Percentiles rank a stretch among this genome's conserved stretches.
Conservation (phyloP, 2,888 invertebrate genomes). For the Noctua janthina region DNA sequence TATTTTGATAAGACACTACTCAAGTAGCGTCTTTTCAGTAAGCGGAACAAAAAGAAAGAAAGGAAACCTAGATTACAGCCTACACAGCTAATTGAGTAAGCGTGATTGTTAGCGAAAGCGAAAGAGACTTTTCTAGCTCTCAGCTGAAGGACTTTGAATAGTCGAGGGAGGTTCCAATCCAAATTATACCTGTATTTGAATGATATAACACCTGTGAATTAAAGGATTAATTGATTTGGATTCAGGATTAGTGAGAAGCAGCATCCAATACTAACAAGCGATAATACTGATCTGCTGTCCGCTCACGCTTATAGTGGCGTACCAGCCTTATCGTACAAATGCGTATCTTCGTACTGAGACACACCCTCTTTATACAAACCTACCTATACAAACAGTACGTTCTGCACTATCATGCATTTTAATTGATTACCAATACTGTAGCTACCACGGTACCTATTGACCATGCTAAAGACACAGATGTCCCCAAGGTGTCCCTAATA, state of each 20-base stretch:
- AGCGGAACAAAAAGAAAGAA: neutral
- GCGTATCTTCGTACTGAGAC: constrained; percentile 60
- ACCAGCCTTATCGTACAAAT: constrained; percentile 56
- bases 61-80: neutral
- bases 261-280: constrained; percentile 13
- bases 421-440: constrained; percentile 56
- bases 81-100: neutral
- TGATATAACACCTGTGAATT: neutral
- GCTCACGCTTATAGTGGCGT: constrained; percentile 40
- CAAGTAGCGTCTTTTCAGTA: no score
- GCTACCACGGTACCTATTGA: neutral
- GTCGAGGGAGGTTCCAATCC: neutral
- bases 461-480: constrained; percentile 5
- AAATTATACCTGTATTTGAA: neutral
- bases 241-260: neutral
- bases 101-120: neutral
- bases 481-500: constrained; percentile 34
- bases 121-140: neutral
- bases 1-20: neutral
- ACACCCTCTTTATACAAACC: constrained; percentile 62
- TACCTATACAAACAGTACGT: constrained; percentile 1
- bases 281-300: constrained; percentile 38
- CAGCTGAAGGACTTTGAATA: neutral
- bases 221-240: neutral
- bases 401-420: constrained; percentile 58